Evolutionary conservation across 1,140 invertebrate species (phyloP).

Genomic region (honey bee (Apis mellifera)): DNA sequence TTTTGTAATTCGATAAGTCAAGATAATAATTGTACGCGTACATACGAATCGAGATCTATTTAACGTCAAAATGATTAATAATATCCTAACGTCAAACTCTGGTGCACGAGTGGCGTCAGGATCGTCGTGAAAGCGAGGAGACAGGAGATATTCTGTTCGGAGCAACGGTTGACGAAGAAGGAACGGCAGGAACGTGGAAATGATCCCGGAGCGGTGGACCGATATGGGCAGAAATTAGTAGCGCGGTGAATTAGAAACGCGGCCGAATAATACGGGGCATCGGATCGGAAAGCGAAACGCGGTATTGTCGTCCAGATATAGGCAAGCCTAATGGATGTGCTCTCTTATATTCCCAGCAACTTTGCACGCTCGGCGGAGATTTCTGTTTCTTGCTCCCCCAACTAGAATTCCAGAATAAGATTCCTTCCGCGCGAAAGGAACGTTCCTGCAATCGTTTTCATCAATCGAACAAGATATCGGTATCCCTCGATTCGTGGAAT

Average conservation of each 20-base stretch:
- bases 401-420: neutral
- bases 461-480: too few relatives aligned
- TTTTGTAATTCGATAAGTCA: too few relatives aligned
- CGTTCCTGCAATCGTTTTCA: neutral
- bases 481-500: too few relatives aligned
- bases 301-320: constrained; percentile 43
- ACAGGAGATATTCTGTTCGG: too few relatives aligned
- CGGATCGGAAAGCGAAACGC: constrained; percentile 33
- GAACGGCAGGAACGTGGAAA: constrained; percentile 34
- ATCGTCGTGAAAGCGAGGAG: too few relatives aligned
- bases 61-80: too few relatives aligned
- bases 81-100: too few relatives aligned
- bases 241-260: constrained; percentile 22
- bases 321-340: constrained; percentile 31
- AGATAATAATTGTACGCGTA: too few relatives aligned
- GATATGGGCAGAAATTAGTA: constrained; percentile 45
- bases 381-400: constrained; percentile 5
- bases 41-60: too few relatives aligned
- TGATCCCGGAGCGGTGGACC: constrained; percentile 20
- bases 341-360: constrained; percentile 44
- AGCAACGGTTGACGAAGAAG: too few relatives aligned
- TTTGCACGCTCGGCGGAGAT: constrained; percentile 42
- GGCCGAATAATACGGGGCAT: constrained; percentile 13
- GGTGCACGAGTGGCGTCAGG: too few relatives aligned
- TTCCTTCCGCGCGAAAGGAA: neutral